Conservation (phyloP, 2,113 vertebrate species). For the Ginglymostoma cirratum region DNA sequence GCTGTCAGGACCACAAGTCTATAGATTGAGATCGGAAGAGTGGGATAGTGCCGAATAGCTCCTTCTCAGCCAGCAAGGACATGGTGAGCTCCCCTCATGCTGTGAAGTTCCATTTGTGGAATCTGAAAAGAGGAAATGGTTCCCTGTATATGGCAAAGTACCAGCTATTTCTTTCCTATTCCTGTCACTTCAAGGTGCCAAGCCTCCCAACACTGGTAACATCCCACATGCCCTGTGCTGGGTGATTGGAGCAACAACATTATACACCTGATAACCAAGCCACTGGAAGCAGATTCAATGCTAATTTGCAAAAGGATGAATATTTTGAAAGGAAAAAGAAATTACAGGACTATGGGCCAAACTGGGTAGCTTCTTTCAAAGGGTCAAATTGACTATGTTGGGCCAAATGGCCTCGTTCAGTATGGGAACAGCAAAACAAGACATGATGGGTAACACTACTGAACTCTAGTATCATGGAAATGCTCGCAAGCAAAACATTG, state of each 20-base stretch:
- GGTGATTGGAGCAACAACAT: neutral
- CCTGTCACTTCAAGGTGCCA: neutral
- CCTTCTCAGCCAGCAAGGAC: no score
- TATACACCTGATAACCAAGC: neutral
- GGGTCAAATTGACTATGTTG: neutral
- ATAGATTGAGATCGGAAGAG: no score
- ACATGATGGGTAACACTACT: neutral
- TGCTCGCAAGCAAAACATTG: neutral
- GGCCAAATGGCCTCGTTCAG: neutral
- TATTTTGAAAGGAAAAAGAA: neutral
- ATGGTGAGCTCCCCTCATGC: no score
- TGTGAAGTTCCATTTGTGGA: no score
- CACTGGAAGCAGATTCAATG: neutral
- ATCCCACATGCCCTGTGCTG: neutral
- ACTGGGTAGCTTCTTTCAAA: neutral
- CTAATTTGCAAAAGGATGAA: neutral
- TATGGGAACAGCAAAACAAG: neutral
- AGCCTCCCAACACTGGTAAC: neutral
- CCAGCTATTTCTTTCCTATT: no score
- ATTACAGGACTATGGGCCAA: neutral
- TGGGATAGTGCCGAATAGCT: no score
- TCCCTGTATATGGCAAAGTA: no score
- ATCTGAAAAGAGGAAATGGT: neutral
- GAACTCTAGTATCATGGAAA: neutral
- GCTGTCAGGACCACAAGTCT: no score